Conservation (phyloP, 2,797 vertebrate genomes). For the Podargus strigoides region DNA sequence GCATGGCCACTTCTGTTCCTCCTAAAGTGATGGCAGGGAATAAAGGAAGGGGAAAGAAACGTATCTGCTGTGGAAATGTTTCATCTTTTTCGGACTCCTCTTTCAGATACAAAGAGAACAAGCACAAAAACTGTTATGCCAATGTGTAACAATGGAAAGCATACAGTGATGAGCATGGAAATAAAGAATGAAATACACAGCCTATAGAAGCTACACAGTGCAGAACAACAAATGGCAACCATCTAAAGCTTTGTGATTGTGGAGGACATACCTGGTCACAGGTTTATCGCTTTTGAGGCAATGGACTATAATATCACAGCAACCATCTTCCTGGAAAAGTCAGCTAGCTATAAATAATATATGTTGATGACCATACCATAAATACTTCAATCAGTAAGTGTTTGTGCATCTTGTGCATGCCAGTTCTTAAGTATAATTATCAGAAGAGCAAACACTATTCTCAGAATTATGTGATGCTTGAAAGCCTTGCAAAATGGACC, state of each 20-base stretch:
- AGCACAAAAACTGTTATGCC: not conserved
- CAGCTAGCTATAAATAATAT: not conserved
- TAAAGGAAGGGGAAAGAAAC: not conserved
- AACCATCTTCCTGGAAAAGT: not conserved
- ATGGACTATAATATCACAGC: not conserved
- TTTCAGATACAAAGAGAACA: not conserved
- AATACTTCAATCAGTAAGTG: not conserved
- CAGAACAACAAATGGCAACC: not conserved
- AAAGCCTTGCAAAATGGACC: not conserved
- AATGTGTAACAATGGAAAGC: not conserved
- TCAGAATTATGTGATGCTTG: not conserved
- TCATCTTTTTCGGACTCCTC: not conserved
- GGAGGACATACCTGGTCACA: not conserved
- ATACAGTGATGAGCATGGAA: not conserved
- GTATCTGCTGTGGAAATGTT: not conserved
- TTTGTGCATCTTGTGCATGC: not conserved
- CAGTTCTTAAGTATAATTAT: not conserved
- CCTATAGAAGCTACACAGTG: not conserved
- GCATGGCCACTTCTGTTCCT: not conserved
- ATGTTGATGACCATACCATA: not conserved
- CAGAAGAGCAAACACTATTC: not conserved
- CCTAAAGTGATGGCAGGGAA: not conserved
- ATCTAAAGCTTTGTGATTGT: not conserved
- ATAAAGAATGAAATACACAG: not conserved
- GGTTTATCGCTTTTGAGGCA: not conserved